Conservation (phyloP, 2,113 vertebrate species). For the Monopterus albus region DNA sequence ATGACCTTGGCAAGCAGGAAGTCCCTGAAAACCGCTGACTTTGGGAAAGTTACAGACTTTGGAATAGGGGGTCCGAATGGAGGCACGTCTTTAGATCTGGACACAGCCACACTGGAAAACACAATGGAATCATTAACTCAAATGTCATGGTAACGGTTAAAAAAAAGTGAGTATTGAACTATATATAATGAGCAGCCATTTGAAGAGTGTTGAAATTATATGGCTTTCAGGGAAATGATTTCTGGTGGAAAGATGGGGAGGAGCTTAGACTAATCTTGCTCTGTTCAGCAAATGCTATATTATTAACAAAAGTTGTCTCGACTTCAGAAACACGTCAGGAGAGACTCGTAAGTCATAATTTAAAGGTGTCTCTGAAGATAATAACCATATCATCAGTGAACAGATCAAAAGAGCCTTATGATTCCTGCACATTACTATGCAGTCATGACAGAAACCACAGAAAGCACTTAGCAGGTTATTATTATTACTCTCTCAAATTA, state of each 20-base stretch:
- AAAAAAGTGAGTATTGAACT: conserved; percentile 25
- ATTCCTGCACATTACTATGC: conserved; percentile 52
- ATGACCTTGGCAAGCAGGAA: conserved; percentile 98
- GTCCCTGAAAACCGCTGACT: conserved; percentile 98
- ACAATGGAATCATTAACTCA: conserved; percentile 4
- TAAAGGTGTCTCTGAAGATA: conserved; percentile 77
- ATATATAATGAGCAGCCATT: conserved; percentile 39
- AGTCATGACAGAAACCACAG: conserved; percentile 62
- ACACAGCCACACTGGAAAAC: conserved; percentile 91
- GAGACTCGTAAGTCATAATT: conserved; percentile 65
- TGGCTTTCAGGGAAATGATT: conserved; percentile 45
- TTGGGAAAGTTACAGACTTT: conserved; percentile 97
- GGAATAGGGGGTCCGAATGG: conserved; percentile 96
- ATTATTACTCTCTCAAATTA: conserved; percentile 71
- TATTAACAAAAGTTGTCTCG: conserved; percentile 57
- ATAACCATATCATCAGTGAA: conserved; percentile 68
- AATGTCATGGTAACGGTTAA: neutral
- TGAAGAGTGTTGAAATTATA: conserved; percentile 42
- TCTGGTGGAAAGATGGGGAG: conserved; percentile 22
- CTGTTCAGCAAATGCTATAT: conserved; percentile 55
- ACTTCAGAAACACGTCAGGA: conserved; percentile 58
- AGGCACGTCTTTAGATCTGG: conserved; percentile 96
- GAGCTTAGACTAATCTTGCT: conserved; percentile 49
- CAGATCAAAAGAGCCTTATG: conserved; percentile 62
- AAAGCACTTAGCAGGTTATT: conserved; percentile 57